These are phyloP conservation scores for Ectemnius continuus DNA, from an alignment of 2,888 invertebrate species.

Conservation along the genomic window DNA sequence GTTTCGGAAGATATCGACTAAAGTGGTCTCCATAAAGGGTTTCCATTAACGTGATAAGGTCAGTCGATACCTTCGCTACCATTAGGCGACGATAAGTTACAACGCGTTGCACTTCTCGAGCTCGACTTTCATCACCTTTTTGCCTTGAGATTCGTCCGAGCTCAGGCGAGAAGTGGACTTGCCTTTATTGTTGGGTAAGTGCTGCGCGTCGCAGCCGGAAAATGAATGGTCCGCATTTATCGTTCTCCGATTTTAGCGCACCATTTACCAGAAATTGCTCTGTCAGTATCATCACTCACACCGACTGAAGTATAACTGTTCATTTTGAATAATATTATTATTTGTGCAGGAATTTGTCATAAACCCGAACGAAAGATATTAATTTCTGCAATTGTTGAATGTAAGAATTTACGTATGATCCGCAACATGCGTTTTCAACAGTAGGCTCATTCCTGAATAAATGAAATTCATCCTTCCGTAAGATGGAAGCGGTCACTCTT, in stretches of 20 bases:
- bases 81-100: slow-evolving; percentile 47
- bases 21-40: slow-evolving; percentile 62
- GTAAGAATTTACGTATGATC: no score
- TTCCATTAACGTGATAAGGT: slow-evolving; percentile 66
- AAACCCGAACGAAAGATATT: no score
- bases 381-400: no score
- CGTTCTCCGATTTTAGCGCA: slow-evolving; percentile 51
- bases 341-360: no score
- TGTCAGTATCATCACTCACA: neutral
- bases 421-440: neutral
- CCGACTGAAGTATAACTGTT: no score
- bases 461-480: slow-evolving; percentile 35
- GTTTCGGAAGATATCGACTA: slow-evolving; percentile 52
- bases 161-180: slow-evolving; percentile 19
- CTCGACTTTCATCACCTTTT: slow-evolving; percentile 39
- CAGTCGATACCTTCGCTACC: slow-evolving; percentile 48
- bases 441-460: slow-evolving; percentile 35
- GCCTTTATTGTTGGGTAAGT: slow-evolving; percentile 33
- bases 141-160: slow-evolving; percentile 1
- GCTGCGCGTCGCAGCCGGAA: slow-evolving; percentile 15
- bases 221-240: slow-evolving; percentile 55
- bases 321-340: no score
- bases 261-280: neutral
- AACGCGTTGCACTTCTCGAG: slow-evolving; percentile 23
- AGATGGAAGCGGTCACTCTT: slow-evolving; percentile 29